Percentiles rank a stretch among this genome's conserved stretches.
phyloP scores from a whole-genome alignment of 2,888 invertebrate species.

The Pristionchus arcanus region DNA sequence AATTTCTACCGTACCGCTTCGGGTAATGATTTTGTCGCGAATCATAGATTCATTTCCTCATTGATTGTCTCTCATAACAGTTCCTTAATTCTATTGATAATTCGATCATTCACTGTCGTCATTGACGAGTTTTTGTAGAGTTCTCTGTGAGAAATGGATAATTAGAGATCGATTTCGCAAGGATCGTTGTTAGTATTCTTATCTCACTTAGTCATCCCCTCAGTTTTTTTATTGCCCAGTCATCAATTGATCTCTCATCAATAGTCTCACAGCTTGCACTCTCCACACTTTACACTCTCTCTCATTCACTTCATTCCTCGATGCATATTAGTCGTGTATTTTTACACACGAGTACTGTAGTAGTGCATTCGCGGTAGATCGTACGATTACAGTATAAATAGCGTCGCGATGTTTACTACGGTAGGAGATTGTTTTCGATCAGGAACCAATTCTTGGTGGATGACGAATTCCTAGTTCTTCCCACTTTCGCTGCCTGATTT shows the following conservation, averaged over 20 bases:
- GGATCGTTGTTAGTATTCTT: background rate
- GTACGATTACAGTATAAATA: slow-evolving; percentile 41
- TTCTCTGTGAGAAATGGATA: background rate
- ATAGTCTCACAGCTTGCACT: background rate
- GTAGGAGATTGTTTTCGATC: background rate
- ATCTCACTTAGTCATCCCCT: slow-evolving; percentile 6
- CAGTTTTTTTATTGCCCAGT: background rate
- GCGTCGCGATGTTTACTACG: background rate
- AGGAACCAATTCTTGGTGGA: slow-evolving; percentile 2
- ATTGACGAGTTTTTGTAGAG: background rate
- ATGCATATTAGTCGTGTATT: background rate
- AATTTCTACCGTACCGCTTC: background rate
- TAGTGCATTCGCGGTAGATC: background rate
- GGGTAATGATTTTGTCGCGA: background rate
- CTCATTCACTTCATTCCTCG: background rate
- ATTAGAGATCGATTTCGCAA: slow-evolving; percentile 28
- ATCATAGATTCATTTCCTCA: background rate
- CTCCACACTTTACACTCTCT: background rate
- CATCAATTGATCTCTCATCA: slow-evolving; percentile 17
- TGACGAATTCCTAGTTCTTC: background rate
- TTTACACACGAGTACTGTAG: slow-evolving; percentile 7
- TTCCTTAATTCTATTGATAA: background rate
- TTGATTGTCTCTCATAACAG: background rate
- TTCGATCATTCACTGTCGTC: slow-evolving; percentile 31
- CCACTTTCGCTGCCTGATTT: background rate